Conservation (phyloP, 2,113 vertebrate species). For the Bufo gargarizans region DNA sequence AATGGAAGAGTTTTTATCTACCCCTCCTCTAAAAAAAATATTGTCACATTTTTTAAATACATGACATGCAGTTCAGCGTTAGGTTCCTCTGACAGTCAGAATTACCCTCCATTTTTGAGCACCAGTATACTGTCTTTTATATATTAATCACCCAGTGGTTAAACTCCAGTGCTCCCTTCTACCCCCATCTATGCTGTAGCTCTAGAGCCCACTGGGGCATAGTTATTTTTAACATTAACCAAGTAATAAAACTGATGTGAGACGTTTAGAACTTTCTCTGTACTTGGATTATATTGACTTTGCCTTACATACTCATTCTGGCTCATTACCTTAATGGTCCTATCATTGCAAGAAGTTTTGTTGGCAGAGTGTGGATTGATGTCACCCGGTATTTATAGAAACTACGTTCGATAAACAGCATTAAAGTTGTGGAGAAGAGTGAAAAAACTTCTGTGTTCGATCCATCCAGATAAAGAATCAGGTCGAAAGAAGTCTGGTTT, state of each 20-base stretch:
- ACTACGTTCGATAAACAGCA: background rate
- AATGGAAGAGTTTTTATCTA: too few relatives aligned
- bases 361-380: background rate
- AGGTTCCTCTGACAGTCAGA: too few relatives aligned
- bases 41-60: too few relatives aligned
- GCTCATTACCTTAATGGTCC: constrained; percentile 22
- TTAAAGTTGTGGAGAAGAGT: background rate
- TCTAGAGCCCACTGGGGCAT: background rate
- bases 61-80: too few relatives aligned
- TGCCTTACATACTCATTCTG: background rate
- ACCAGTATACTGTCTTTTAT: background rate
- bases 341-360: constrained; percentile 4
- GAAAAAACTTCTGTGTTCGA: background rate
- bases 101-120: too few relatives aligned
- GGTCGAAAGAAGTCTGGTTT: background rate
- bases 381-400: constrained; percentile 6
- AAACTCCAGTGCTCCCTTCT: background rate
- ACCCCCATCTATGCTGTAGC: background rate
- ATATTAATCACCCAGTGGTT: background rate
- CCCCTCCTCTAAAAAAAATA: too few relatives aligned
- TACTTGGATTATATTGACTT: background rate
- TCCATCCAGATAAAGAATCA: constrained; percentile 20
- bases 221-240: constrained; percentile 8
- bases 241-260: constrained; percentile 18
- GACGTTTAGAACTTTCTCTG: background rate